Conservation (phyloP, 2,797 vertebrate genomes). For the Rhabdophis nuchalis region DNA sequence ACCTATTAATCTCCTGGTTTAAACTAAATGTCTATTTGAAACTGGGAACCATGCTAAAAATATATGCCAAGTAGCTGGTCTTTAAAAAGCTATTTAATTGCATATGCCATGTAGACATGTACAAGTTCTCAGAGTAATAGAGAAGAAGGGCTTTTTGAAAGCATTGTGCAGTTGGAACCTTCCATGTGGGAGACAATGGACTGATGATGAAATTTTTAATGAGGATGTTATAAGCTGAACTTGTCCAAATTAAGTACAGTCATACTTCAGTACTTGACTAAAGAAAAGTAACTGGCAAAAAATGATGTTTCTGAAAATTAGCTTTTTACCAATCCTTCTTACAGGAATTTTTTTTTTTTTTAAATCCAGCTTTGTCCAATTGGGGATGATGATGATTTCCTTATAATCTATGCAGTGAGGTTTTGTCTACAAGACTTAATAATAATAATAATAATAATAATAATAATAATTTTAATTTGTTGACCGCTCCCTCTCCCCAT, state of each 20-base stretch:
- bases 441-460: too few species aligned
- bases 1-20: conserved; percentile 52
- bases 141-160: not conserved
- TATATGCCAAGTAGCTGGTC: not conserved
- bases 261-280: not conserved
- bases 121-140: not conserved
- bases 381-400: not conserved
- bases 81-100: conserved; percentile 5
- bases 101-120: not conserved
- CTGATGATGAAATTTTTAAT: not conserved
- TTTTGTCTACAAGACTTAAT: too few species aligned
- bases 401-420: not conserved
- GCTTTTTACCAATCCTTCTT: not conserved
- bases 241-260: not conserved
- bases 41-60: conserved; percentile 25
- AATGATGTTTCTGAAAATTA: not conserved
- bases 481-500: too few species aligned
- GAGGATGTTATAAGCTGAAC: not conserved
- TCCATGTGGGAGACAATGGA: not conserved
- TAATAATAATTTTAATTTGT: too few species aligned
- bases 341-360: not conserved
- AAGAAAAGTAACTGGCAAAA: not conserved
- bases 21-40: conserved; percentile 41
- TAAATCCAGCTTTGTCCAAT: not conserved
- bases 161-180: not conserved